These are phyloP conservation scores for Eulemur mongoz DNA, from an alignment of 2,797 vertebrate genomes.

Conservation along the genomic window DNA sequence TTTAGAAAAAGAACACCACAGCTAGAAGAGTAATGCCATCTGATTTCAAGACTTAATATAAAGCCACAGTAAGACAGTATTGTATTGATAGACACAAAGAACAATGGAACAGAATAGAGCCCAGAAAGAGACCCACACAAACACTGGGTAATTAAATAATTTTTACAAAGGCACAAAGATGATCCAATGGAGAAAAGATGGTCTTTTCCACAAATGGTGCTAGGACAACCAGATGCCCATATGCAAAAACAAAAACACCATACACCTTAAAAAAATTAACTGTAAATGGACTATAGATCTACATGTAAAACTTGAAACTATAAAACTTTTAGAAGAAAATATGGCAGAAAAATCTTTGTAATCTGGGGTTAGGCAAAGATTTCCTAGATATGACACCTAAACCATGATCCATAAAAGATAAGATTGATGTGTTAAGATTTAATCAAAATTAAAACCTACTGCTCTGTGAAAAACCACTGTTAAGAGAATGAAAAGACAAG, in stretches of 20 bases:
- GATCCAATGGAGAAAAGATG: neutral
- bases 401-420: neutral
- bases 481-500: neutral
- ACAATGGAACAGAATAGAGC: neutral
- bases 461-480: neutral
- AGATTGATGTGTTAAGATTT: neutral
- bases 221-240: neutral
- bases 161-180: slow-evolving; percentile 13
- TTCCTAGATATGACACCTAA: neutral
- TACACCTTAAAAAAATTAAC: neutral
- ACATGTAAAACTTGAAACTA: slow-evolving; percentile 11
- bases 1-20: slow-evolving; percentile 2
- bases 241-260: neutral
- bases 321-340: slow-evolving; percentile 31
- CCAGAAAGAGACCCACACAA: neutral
- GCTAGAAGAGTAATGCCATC: neutral
- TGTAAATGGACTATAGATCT: neutral
- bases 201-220: slow-evolving; percentile 8
- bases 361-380: neutral
- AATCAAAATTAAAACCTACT: slow-evolving; percentile 12
- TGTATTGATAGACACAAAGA: neutral
- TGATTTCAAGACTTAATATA: slow-evolving; percentile 19
- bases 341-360: neutral
- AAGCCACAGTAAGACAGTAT: neutral
- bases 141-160: neutral